Conservation (phyloP, 2,797 vertebrate genomes). For the Botia kubotai region DNA sequence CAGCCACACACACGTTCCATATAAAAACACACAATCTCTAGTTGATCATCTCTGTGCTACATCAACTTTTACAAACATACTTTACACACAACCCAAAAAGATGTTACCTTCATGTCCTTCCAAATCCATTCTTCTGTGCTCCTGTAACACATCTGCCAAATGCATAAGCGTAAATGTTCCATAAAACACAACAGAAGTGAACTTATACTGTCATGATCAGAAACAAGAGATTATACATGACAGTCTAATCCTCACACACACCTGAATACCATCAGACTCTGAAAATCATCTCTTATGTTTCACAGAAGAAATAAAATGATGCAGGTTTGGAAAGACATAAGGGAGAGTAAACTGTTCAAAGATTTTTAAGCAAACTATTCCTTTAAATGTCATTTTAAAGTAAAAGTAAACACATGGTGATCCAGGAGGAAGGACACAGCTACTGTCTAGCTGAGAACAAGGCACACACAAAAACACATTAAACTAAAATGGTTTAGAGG, state of each 20-base stretch:
- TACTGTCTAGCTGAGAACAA: slow-evolving; percentile 37
- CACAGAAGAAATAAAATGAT: background rate
- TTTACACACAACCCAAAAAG: background rate
- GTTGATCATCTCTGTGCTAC: background rate
- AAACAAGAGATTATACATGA: background rate
- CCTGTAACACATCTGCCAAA: too few species aligned
- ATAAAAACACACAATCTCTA: too few species aligned
- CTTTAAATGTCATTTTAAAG: slow-evolving; percentile 14
- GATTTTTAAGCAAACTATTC: slow-evolving; percentile 17
- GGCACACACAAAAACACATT: slow-evolving; percentile 43
- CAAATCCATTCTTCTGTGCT: too few species aligned
- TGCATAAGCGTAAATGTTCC: too few species aligned
- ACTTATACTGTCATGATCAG: background rate
- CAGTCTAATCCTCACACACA: background rate
- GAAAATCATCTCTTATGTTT: background rate
- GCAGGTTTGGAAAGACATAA: background rate
- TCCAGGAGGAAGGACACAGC: slow-evolving; percentile 17
- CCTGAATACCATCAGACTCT: background rate
- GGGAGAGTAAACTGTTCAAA: background rate
- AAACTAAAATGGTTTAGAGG: slow-evolving; percentile 29
- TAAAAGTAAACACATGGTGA: slow-evolving; percentile 25
- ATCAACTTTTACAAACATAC: background rate
- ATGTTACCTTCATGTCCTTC: background rate
- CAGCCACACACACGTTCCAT: background rate
- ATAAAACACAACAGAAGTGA: too few species aligned